Evolutionary conservation across 2,797 vertebrate genomes (phyloP), one percentile per base, ranked within the genome.

Genomic region (Characodon lateralis): DNA sequence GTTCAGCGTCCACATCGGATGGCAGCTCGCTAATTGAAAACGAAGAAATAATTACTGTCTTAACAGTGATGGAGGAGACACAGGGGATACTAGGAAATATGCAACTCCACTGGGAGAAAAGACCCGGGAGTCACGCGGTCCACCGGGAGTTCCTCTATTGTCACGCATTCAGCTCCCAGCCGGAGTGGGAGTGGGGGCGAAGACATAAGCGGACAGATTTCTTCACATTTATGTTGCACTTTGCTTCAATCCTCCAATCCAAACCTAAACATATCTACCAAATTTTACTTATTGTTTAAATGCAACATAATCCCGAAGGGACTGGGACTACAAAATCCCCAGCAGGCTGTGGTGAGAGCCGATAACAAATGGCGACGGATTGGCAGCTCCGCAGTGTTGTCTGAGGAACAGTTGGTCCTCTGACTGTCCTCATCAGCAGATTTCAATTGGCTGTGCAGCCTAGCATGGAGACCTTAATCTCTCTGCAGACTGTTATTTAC

Each of bases 381-480:
- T 95, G 95, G 94, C 95, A 92, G 95, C 96, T 96, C 95, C 90
- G 95, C 93, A 71, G 77, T 73, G 85, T 65, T 53, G 85, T 84
- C 75, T 77, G 95, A 95, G 80, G 95, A 96, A 96, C 96, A 96
- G 95, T 97, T 97, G 96, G 96, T 94, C 94, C 95, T 93, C 89
- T 81, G 84, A 90, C 92, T 85, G 93, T 95, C 90, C 96, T 96
- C 95, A 94, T 95, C 94, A 95, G 95, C 94, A 96, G 95, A 94
- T 96, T 97, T 96, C 96, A 96, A 97, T 96, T 95, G 96, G 93
- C 94, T 93, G 96, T 95, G 95, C 96, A 96, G 95, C 95, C 95
- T 96, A 94, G 95, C 97, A 95, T 95, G 95, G 95, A 88, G 83
- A 80, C 83, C 81, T 83, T 88, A 84, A 88, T 89, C 87, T 89